Evolutionary conservation across 2,113 vertebrate species (phyloP), one percentile per base, ranked within the genome.

Genomic region (Stictonetta naevosa): DNA sequence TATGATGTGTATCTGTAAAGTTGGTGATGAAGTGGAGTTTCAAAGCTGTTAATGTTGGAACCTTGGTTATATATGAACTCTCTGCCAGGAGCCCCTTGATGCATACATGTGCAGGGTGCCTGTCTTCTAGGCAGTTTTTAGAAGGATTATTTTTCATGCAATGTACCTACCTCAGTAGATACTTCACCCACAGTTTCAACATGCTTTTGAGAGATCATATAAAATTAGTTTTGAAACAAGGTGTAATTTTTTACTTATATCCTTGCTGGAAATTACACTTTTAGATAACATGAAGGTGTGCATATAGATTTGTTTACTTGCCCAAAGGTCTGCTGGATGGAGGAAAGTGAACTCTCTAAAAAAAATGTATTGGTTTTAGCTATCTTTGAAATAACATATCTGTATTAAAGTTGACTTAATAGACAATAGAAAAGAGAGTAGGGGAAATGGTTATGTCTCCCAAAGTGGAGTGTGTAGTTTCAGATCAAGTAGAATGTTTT

Each of bases 391-490:
- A 48, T 2, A 50, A 14, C 14, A 2, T 69, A 21, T 58, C 52
- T 42, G 11, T 55, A 52, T 72, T 46, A 78, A 89, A 78, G 23
- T 31, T 71, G 15, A 50, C 9, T 81, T 83, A 77, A 52, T 88
- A 50, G 10, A 4, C 42, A 81, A 42, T 38, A 21, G 46, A 23
- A 53, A 48, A 81, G 55, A 56, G 10, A 36, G 2, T 7, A n/a
- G 13, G 1, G 2, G 3, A 2, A 46, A 55, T 10, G 10, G 9
- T 12, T 3, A 1, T 16, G 15, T 68, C 0, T 80, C 19, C 53
- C 25, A 28, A 80, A 78, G 55, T 69, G 13, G 13, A 62, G 2
- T 25, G 4, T 59, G 23, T 75, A 18, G 28, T 79, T 85, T 74
- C n/a, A 75, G 23, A n/a, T 75, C 15, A 78, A 62, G 13, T 48